Base-by-base conservation (phyloP, 1,140 invertebrate species). In the Drosophila orena region DNA sequence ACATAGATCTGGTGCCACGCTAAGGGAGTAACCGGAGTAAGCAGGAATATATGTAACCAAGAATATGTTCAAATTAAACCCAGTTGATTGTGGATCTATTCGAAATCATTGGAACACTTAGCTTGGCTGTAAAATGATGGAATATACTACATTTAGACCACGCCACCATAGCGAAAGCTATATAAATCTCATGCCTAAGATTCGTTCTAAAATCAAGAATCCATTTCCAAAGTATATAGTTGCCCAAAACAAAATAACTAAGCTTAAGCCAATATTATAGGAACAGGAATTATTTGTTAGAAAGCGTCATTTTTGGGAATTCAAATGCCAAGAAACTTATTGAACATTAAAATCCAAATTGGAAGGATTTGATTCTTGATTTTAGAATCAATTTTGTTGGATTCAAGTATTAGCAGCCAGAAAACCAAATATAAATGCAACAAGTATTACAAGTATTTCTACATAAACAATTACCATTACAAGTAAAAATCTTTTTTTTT, bases 1-100 rank as follows among this genome's bases (percentile, higher is more conserved):
- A 92, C 11, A 92, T 92, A 40, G 91, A 92, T 52, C 73, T 92
- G 62, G 91, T 91, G 15, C 91, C 91, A 2, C 84, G 91, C 56
- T 92, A 44, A 35, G 30, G 24, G 11, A 1, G 8, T 1, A 35
- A 11, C 4, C 4, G 24, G 24, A 35, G 2, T 35, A 35, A 35
- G 0, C 24, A 4, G 24, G 24, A 22, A n/a, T n/a, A n/a, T n/a
- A n/a, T n/a, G n/a, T n/a, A n/a, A n/a, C n/a, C n/a, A n/a, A n/a
- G n/a, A n/a, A n/a, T n/a, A 24, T 24, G 3, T 24, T 24, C 24
- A 24, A 17, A 17, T 1, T 17, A 17, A 17, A 17, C 17, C 17
- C 17, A 17, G 17, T 17, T 17, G 17, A 17, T 17, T 0, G 17
- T 17, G 17, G 24, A 4, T 24, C n/a, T n/a, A n/a, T n/a, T n/a